Base-by-base conservation (phyloP, 2,113 vertebrate genomes). In the Lepidothrix coronata region DNA sequence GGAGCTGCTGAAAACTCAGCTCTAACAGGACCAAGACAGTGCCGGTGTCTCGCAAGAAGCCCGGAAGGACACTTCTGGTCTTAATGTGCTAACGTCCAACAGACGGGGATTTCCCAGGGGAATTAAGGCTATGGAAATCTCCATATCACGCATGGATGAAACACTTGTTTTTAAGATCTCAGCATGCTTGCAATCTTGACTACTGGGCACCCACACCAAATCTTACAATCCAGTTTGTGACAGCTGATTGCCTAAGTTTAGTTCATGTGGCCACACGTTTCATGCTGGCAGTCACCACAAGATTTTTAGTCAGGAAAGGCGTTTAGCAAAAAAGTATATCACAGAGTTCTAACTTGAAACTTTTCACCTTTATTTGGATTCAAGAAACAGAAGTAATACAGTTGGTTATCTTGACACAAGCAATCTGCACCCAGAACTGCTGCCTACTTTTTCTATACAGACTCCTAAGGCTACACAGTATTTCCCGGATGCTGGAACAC, bases 21-120 rank as follows among this genome's bases (percentile, higher is more conserved):
- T 71, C 30, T 28, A 30, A 48, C 4, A 71, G 71, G 61, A n/a
- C 52, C 54, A 61, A 57, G 44, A 37, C 62, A 35, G 31, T 6
- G 24, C 28, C 10, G 11, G 15, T 25, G 12, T 31, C 39, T 59
- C 33, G 44, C 25, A 55, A 82, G 85, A 74, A 18, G 49, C 20
- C 57, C 49, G 30, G n/a, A 82, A 82, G 59, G 33, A 51, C 23
- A 39, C n/a, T 15, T 43, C 19, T 37, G 17, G 49, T 46, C 39
- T 49, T 65, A 70, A 30, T 4, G 20, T 7, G 17, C 23, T 14
- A 13, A 54, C 0, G 0, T 23, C 37, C 2, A 1, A 70, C 0
- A 1, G 23, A 44, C 1, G 2, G 41, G n/a, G 22, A 68, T 46
- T 43, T 52, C 30, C 52, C 25, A 8, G 10, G 8, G 54, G 27